These are phyloP conservation scores for Isoperla grammatica DNA, from an alignment of 2,888 invertebrate genomes.

Conservation along the genomic window DNA sequence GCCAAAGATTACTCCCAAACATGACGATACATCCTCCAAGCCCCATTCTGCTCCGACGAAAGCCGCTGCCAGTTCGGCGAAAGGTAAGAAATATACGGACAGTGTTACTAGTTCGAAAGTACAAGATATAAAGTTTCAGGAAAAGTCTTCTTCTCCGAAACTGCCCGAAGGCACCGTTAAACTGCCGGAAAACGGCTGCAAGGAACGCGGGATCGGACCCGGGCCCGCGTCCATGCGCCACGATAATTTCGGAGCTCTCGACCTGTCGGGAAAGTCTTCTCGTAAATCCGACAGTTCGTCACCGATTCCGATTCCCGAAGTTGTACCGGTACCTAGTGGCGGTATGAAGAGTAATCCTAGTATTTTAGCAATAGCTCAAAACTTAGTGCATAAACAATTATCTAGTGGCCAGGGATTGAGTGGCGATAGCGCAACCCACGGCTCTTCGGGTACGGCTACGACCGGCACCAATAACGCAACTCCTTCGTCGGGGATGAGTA, in stretches of 20 bases:
- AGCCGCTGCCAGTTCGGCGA: background rate
- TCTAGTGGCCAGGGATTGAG: background rate
- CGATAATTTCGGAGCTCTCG: constrained; percentile 50
- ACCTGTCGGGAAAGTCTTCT: constrained; percentile 47
- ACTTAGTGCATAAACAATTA: constrained; percentile 1
- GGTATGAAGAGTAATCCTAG: background rate
- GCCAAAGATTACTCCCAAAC: constrained; percentile 37
- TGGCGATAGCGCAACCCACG: background rate
- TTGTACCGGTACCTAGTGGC: background rate
- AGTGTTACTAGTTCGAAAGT: background rate
- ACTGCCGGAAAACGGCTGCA: background rate
- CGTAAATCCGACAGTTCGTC: constrained; percentile 25
- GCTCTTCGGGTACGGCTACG: background rate
- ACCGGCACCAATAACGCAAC: constrained; percentile 4
- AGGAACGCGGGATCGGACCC: background rate
- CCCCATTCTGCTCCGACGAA: background rate
- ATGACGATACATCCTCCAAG: too few species aligned
- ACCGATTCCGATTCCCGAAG: constrained; percentile 9
- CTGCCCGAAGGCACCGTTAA: constrained; percentile 26
- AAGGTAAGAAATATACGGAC: background rate
- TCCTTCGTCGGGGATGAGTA: constrained; percentile 41
- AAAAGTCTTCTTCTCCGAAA: constrained; percentile 36
- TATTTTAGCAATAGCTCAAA: background rate
- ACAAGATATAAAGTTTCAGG: background rate
- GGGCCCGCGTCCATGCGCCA: constrained; percentile 38